Evolutionary conservation across 2,888 invertebrate genomes (phyloP).

Genomic region (Drosophila suboccidentalis): DNA sequence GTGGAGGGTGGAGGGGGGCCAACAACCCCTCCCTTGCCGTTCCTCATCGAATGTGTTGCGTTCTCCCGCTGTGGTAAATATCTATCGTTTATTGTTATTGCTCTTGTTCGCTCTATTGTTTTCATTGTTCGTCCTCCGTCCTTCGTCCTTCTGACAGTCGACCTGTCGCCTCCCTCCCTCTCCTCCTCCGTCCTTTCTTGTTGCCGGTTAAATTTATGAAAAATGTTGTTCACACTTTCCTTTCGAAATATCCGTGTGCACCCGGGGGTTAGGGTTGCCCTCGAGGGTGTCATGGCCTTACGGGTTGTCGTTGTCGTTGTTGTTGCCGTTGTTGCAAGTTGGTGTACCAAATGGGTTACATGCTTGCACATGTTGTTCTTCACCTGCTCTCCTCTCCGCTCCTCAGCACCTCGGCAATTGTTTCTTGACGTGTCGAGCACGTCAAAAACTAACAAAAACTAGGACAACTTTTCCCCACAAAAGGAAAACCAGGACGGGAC

Average conservation of each 20-base stretch:
- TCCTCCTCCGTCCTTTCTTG: conserved; percentile 9
- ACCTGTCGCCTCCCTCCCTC: conserved; percentile 33
- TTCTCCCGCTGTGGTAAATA: conserved; percentile 82
- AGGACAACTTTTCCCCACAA: conserved; percentile 11
- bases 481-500: not conserved
- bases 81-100: conserved; percentile 80
- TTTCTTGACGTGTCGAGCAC: conserved; percentile 23
- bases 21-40: conserved; percentile 10
- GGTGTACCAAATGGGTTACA: conserved; percentile 75
- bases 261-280: conserved; percentile 28
- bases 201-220: conserved; percentile 81
- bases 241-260: conserved; percentile 34
- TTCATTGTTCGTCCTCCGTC: conserved; percentile 53
- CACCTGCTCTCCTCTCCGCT: conserved; percentile 31
- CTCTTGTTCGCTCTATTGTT: conserved; percentile 74
- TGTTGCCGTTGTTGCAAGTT: conserved; percentile 49
- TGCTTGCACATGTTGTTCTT: conserved; percentile 68
- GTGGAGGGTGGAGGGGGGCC: no score
- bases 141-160: conserved; percentile 26
- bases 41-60: conserved; percentile 1
- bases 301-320: conserved; percentile 4
- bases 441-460: conserved; percentile 29
- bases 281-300: conserved; percentile 37
- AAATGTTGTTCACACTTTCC: conserved; percentile 84
- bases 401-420: not conserved